Base-by-base conservation (phyloP, 2,888 invertebrate species). In the Drosophila prostipennis region DNA sequence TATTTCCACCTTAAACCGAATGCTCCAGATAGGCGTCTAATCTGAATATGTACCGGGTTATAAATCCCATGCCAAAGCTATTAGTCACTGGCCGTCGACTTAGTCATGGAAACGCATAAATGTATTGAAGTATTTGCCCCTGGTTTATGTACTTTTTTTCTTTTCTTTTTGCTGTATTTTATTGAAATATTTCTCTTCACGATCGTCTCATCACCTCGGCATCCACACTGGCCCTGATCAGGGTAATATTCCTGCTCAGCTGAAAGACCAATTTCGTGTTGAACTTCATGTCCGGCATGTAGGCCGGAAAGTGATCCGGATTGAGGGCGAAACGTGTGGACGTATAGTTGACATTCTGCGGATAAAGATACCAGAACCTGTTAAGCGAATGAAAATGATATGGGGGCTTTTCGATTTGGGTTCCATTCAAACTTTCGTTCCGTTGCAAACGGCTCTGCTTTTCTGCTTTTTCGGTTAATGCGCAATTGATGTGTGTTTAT, bases 201-300 rank as follows among this genome's bases (percentile, higher is more conserved):
- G 51, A 43, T 26, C 73, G 73, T 29, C 72, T 64, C 60, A 59
- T 43, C 48, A 74, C 69, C 63, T 63, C 74, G 55, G 69, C 74
- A 57, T 68, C 54, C 46, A 64, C 63, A 23, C 56, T 58, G 58
- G 58, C 74, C 54, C 55, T 48, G 46, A 72, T 57, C 57, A 71
- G 49, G 36, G 43, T 19, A 19, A 48, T 53, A 16, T 59, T 67
- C 48, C 52, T 53, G 45, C 53, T 45, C 40, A 56, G 58, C 56
- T 71, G 72, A 49, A 80, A 68, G 49, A 37, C 56, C 51, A 46
- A 40, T 55, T 55, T 74, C n/a, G 69, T 69, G 40, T 63, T 74
- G 49, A 74, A 75, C 57, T 63, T 74, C 58, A 79, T 79, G 58
- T 78, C 78, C 69, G 78, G 72, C 74, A 76, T 80, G 61, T 69